Conservation (phyloP, 2,888 invertebrate genomes). For the Xiphydria camelus region DNA sequence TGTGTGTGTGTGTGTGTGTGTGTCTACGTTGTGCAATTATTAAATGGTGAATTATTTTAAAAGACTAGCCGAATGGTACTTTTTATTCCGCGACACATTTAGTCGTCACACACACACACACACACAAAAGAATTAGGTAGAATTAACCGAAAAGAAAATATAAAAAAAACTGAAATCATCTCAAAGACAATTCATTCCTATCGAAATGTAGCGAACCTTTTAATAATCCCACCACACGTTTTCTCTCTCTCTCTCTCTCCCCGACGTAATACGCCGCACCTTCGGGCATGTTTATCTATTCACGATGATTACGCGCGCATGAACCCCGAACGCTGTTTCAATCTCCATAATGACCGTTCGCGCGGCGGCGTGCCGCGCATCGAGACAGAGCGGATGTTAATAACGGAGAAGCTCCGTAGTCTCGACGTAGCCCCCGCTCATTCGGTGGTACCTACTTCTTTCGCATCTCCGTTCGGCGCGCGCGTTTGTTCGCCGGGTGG, state of each 20-base stretch:
- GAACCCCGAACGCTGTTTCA: conserved; percentile 39
- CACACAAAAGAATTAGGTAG: no score
- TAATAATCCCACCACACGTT: no score
- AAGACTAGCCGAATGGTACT: no score
- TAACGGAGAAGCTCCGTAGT: conserved; percentile 46
- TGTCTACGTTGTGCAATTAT: no score
- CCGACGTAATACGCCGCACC: neutral
- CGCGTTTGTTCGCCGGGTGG: conserved; percentile 33
- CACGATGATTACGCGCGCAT: conserved; percentile 21
- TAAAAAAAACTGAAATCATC: no score
- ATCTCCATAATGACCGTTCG: conserved; percentile 52
- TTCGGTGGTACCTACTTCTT: conserved; percentile 42
- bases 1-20: no score
- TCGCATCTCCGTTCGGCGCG: conserved; percentile 27
- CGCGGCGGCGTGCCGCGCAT: conserved; percentile 9
- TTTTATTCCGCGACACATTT: no score
- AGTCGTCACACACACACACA: no score
- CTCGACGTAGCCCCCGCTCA: conserved; percentile 36
- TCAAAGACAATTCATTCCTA: no score
- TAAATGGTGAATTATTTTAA: no score
- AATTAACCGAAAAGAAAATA: no score
- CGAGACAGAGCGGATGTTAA: conserved; percentile 44
- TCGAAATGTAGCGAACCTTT: no score
- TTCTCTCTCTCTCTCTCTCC: conserved; percentile 16
- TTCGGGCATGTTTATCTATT: conserved; percentile 1